Percentiles rank a stretch among this genome's conserved stretches.
phyloP scores from a whole-genome alignment of 2,888 invertebrate genomes.

The Drosophila nr. perissopoda region DNA sequence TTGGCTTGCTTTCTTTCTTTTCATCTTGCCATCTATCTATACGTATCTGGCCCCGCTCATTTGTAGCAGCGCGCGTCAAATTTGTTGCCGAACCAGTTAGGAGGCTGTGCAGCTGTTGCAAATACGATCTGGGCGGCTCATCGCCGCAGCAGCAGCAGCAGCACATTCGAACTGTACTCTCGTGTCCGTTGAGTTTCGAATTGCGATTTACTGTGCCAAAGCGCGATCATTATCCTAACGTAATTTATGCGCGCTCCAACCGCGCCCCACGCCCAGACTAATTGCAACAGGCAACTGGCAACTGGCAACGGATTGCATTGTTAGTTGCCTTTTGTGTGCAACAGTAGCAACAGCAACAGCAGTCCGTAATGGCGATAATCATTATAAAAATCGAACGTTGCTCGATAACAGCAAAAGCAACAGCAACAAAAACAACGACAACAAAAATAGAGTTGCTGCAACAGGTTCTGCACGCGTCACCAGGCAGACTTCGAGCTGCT shows the following conservation, averaged over 20 bases:
- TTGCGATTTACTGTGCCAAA: constrained; percentile 79
- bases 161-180: constrained; percentile 70
- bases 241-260: constrained; percentile 82
- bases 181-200: constrained; percentile 76
- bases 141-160: constrained; percentile 25
- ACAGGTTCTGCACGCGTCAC: constrained; percentile 74
- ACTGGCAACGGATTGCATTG: constrained; percentile 59
- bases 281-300: constrained; percentile 55
- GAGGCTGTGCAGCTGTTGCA: constrained; percentile 46
- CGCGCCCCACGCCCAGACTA: constrained; percentile 77
- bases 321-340: constrained; percentile 59
- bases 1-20: constrained; percentile 43
- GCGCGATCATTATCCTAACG: constrained; percentile 84
- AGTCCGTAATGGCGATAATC: constrained; percentile 75
- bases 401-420: constrained; percentile 46
- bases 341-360: constrained; percentile 51
- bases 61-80: constrained; percentile 73
- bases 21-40: constrained; percentile 27
- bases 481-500: constrained; percentile 32
- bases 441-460: constrained; percentile 22
- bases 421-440: constrained; percentile 18
- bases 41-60: constrained; percentile 57
- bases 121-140: constrained; percentile 55
- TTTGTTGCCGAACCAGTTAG: constrained; percentile 80
- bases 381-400: constrained; percentile 69